Base-by-base conservation (phyloP, 1,140 invertebrate genomes). In the Cherax destructor region DNA sequence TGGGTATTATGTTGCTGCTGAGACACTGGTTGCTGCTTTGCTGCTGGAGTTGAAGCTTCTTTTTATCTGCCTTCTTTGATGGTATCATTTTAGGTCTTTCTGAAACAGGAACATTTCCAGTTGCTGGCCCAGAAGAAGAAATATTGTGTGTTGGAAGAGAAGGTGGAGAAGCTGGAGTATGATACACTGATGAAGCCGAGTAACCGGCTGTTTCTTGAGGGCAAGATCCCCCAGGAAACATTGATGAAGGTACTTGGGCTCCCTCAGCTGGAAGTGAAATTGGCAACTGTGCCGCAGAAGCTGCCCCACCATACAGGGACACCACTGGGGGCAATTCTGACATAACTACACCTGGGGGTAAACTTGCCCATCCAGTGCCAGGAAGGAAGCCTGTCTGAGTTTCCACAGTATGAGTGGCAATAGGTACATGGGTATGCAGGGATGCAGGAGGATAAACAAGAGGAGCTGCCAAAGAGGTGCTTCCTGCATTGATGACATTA, bases 21-120 rank as follows among this genome's bases (percentile, higher is more conserved):
- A 11, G 89, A 87, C 5, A 92, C 86, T n/a, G 89, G 90, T 30
- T 81, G 88, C 65, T 88, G 90, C 69, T 88, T 69, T 88, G 83
- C 90, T 94, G 94, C 65, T 93, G 93, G 16, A 93, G 91, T 56
- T 93, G 93, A 56, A 93, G 93, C 91, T 94, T 93, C 90, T 94
- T 94, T 86, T 94, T 93, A 30, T 86, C 83, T 77, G 89, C 78
- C 78, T 92, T 93, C 52, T 92, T 92, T 61, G 86, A 90, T 13
- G 92, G 92, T 81, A 92, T 91, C 92, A 93, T 93, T 74, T 92
- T 93, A 9, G 88, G 91, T 89, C 92, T 93, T 91, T 93, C 92
- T 18, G 87, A 89, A 47, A 93, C 92, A 56, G 92, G 92, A 83
- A 93, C 88, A 84, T 92, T 92, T 72, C 86, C 91, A 79, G 92